Percentiles rank a stretch among this genome's conserved stretches.
Conservation (phyloP, 1,140 invertebrate species). For the Drosophila trapezifrons region DNA sequence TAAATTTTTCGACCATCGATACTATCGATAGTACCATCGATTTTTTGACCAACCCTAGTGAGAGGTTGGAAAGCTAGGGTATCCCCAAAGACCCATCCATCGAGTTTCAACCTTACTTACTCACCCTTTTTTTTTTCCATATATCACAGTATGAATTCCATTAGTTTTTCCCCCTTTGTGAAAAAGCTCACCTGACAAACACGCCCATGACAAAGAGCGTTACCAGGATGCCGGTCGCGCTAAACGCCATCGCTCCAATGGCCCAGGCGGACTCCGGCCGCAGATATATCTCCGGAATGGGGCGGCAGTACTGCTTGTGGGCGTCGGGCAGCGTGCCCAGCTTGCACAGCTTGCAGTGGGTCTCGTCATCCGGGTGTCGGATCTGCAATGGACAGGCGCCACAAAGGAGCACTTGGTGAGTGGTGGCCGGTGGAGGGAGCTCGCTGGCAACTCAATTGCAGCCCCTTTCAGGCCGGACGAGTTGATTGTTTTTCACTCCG, state of each 20-base stretch:
- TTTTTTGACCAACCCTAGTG: too few species aligned
- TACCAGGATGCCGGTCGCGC: slow-evolving; percentile 90
- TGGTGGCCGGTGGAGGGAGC: slow-evolving; percentile 9
- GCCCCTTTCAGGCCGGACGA: slow-evolving; percentile 28
- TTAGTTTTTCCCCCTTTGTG: background rate
- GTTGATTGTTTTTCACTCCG: slow-evolving; percentile 32
- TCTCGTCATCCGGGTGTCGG: slow-evolving; percentile 91
- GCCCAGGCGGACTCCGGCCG: slow-evolving; percentile 92
- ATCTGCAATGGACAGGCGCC: slow-evolving; percentile 86
- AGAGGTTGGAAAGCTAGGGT: background rate
- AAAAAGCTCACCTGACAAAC: slow-evolving; percentile 85
- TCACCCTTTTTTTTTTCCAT: too few species aligned
- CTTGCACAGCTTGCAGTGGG: slow-evolving; percentile 92
- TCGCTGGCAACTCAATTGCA: slow-evolving; percentile 29
- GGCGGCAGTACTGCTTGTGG: slow-evolving; percentile 89
- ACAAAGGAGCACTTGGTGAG: slow-evolving; percentile 25
- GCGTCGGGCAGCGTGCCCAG: slow-evolving; percentile 92
- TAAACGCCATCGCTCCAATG: slow-evolving; percentile 94
- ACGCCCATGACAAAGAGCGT: slow-evolving; percentile 89
- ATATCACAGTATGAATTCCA: background rate
- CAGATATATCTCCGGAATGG: slow-evolving; percentile 94
- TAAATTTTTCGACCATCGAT: too few species aligned
- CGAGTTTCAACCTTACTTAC: too few species aligned
- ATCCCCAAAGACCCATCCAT: background rate
- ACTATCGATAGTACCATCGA: too few species aligned